Conservation (phyloP, 2,797 vertebrate genomes). For the Brotula barbata region DNA sequence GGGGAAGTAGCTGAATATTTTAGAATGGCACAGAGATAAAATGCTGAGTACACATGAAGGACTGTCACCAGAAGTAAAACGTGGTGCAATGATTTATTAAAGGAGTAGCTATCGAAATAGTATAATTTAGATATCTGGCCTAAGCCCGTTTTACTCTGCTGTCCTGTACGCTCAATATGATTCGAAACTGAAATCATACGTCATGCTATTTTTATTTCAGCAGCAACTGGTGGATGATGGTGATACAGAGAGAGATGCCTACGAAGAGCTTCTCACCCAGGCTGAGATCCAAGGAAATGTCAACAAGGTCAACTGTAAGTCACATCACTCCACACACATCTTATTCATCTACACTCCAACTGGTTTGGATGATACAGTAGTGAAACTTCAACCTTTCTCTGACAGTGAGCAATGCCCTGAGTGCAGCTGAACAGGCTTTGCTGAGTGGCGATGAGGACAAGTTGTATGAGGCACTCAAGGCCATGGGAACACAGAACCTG, state of each 20-base stretch:
- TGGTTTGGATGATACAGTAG: background rate
- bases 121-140: too few relatives aligned
- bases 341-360: background rate
- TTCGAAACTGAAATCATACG: background rate
- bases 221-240: slow-evolving; percentile 85
- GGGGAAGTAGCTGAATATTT: slow-evolving; percentile 9
- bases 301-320: slow-evolving; percentile 94
- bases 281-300: slow-evolving; percentile 98
- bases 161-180: background rate
- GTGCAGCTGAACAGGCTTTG: slow-evolving; percentile 81
- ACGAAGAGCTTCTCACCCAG: slow-evolving; percentile 96
- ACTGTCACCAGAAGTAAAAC: background rate
- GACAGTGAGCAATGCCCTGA: slow-evolving; percentile 78
- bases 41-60: slow-evolving; percentile 4
- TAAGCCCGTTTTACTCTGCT: background rate
- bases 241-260: slow-evolving; percentile 89
- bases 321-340: background rate
- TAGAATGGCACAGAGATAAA: background rate
- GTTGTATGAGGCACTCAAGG: slow-evolving; percentile 83
- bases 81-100: too few relatives aligned
- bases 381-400: slow-evolving; percentile 9
- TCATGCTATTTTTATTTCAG: background rate
- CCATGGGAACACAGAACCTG: slow-evolving; percentile 85
- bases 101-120: too few relatives aligned
- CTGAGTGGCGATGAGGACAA: slow-evolving; percentile 72